Base-by-base conservation (phyloP, 2,797 vertebrate species). In the Cuculus canorus region DNA sequence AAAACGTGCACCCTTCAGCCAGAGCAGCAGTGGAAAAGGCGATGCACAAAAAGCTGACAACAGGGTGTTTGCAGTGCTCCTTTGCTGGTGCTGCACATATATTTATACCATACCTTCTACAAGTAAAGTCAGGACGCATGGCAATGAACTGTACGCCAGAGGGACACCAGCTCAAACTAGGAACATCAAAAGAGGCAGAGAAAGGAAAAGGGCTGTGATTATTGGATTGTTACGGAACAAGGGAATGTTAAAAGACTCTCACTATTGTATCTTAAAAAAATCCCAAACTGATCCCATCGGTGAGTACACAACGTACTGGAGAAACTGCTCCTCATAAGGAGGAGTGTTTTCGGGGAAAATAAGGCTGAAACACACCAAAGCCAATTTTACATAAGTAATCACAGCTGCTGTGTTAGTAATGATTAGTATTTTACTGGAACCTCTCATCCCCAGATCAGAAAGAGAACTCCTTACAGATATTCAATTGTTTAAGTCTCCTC, bases 121-220 rank as follows among this genome's bases (percentile, higher is more conserved):
- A 97, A 95, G 98, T 98, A 98, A 98, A 98, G 97, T 98, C 98
- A 97, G 97, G 98, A 96, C 96, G 97, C 97, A 97, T 95, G 97
- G 95, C 88, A 97, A 97, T 95, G 96, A 94, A 98, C 41, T 98
- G 98, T 78, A 98, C 97, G 32, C 98, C 98, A 97, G 98, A 98
- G 93, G 98, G 98, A 97, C 98, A 99, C 98, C 98, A 99, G 97
- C 98, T 99, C 97, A 98, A 97, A 98, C 98, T 99, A 88, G 94
- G 96, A 96, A 97, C 88, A 92, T 96, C 93, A 97, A 95, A 94
- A 95, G 84, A 97, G 96, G 97, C 89, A 97, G 88, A 97, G 95
- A 96, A 92, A 96, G 95, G 96, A 97, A 97, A 90, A 96, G 92
- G 96, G 70, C 71, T 43, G 72, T 86, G 60, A 78, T 97, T 98